Base-by-base conservation (phyloP, 2,797 vertebrate species). In the Syncerus caffer region DNA sequence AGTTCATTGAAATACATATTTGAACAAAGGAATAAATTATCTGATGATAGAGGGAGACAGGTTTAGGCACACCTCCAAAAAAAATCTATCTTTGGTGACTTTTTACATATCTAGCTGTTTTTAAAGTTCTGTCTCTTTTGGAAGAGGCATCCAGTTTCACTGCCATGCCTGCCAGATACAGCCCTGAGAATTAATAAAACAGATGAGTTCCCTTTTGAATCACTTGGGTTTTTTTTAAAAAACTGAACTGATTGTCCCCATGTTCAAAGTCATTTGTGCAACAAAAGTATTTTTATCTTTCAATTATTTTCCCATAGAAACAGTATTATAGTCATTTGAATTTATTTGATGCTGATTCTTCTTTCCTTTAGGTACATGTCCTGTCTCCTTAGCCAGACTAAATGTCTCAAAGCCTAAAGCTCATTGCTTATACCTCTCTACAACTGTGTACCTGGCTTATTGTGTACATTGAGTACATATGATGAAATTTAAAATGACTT, bases 251-350 rank as follows among this genome's bases (percentile, higher is more conserved):
- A 87, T 47, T 86, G 25, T 85, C 71, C 31, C 76, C 50, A 42
- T 31, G 8, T 42, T 82, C 84, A 84, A 83, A 85, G 51, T 93
- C n/a, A 64, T 92, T 95, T 89, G 51, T 95, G 42, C 79, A 58
- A 85, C 38, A 55, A 27, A 95, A 90, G 90, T 91, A 4, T 88
- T 89, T 89, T 89, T 57, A 76, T 92, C 85, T 60, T 92, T 85
- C 55, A 51, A 1, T 71, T 47, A 58, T 67, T 96, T 89, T 80
- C n/a, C 58, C 94, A 84, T 14, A 42, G 89, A 92, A 95, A 7
- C 47, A 38, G 3, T 80, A 19, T 83, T 58, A 15, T 62, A 45
- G 94, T 90, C 89, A 15, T 57, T 47, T 15, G 86, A 62, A 45
- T 58, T 90, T 57, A 90, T 87, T 88, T 67, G 58, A 38, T 64